Evolutionary conservation across 2,113 vertebrate genomes (phyloP).

Genomic region (Amia ocellicauda): DNA sequence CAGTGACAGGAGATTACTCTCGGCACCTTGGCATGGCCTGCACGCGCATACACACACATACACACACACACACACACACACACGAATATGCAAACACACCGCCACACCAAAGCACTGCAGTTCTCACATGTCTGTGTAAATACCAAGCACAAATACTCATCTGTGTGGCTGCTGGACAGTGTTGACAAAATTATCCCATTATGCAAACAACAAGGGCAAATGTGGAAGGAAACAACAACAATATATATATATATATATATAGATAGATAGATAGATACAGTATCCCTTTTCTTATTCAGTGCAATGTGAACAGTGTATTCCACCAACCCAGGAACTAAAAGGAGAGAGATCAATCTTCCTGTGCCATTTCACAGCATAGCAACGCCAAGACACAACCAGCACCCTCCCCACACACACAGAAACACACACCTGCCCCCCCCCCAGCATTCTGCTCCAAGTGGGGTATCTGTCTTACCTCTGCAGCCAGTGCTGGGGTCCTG

Average conservation of each 20-base stretch:
- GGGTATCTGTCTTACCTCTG: constrained; percentile 57
- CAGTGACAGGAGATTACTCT: too few relatives aligned
- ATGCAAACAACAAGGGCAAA: background rate
- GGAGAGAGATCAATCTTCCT: too few relatives aligned
- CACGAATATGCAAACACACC: too few relatives aligned
- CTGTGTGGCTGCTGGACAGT: too few relatives aligned
- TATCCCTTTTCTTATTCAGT: too few relatives aligned
- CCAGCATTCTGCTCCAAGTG: background rate
- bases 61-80: background rate
- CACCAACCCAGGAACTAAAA: background rate
- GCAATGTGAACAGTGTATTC: background rate
- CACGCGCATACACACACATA: background rate
- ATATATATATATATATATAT: too few relatives aligned
- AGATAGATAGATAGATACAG: too few relatives aligned
- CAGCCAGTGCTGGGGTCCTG: constrained; percentile 48
- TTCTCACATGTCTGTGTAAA: too few relatives aligned
- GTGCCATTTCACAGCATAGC: too few relatives aligned
- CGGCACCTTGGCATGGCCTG: background rate
- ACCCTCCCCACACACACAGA: constrained; percentile 14
- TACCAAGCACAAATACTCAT: too few relatives aligned
- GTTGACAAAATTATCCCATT: too few relatives aligned
- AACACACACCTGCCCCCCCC: constrained; percentile 9
- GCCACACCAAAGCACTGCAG: background rate
- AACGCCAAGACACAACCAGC: constrained; percentile 8
- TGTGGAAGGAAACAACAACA: background rate